A percentile compares a stretch with the other conserved stretches of the same genome.
phyloP scores from a whole-genome alignment of 2,888 invertebrate species.

The Caenorhabditis drosophilae region DNA sequence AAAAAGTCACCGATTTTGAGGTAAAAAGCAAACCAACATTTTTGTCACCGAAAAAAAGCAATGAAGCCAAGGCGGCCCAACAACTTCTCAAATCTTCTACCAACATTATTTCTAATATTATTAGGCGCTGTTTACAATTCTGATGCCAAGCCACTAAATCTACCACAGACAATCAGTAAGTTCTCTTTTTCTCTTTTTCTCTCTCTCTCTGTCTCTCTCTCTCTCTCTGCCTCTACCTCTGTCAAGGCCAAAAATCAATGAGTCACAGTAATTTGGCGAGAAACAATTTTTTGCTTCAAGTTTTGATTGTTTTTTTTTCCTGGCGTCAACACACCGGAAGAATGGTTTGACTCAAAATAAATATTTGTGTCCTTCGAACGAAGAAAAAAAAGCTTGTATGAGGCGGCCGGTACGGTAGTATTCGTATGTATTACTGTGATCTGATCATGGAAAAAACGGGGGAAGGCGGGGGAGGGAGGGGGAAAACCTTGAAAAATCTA shows the following conservation, averaged over 20 bases:
- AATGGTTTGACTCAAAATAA: too few species aligned
- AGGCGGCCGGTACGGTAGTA: too few species aligned
- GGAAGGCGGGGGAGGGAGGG: background rate
- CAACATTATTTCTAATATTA: constrained; percentile 17
- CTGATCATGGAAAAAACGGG: background rate
- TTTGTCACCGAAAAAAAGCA: too few species aligned
- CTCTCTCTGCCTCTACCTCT: too few species aligned
- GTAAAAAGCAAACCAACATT: too few species aligned
- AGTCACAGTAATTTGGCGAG: background rate
- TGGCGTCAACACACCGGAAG: too few species aligned
- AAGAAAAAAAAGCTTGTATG: too few species aligned
- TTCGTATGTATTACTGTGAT: background rate
- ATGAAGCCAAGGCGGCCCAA: constrained; percentile 41
- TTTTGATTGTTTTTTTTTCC: background rate
- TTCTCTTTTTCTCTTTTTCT: constrained; percentile 6
- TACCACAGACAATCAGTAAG: constrained; percentile 50
- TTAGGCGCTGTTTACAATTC: background rate
- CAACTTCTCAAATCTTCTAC: too few species aligned
- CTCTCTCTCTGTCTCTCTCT: too few species aligned
- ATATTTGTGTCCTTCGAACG: too few species aligned
- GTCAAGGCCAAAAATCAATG: too few species aligned
- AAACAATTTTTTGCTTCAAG: background rate
- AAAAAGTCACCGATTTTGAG: too few species aligned
- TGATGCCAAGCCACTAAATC: constrained; percentile 30
- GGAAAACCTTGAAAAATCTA: constrained; percentile 7